These are phyloP conservation scores for Riptortus pedestris DNA, from an alignment of 1,140 invertebrate species.

Conservation along the genomic window DNA sequence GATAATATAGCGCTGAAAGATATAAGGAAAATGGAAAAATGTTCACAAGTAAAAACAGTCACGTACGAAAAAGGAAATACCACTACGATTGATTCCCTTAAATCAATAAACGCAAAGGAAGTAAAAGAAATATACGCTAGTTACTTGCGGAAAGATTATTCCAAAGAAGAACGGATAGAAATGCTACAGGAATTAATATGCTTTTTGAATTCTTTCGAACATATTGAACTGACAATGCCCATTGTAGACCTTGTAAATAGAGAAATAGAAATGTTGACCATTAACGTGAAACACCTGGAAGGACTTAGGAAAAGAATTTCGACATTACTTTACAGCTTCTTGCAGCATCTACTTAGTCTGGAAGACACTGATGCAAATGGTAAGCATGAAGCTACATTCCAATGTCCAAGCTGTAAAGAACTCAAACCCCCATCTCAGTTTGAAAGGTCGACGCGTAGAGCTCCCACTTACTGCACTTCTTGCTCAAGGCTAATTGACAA, in stretches of 20 bases:
- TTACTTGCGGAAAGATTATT: neutral
- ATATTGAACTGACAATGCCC: neutral
- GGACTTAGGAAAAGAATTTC: neutral
- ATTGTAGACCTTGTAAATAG: neutral
- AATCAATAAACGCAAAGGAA: neutral
- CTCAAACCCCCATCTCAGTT: too few relatives aligned
- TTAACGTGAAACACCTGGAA: neutral
- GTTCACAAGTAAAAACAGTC: neutral
- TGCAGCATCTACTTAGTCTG: too few relatives aligned
- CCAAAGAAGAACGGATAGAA: neutral
- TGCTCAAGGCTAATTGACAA: too few relatives aligned
- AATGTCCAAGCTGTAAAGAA: too few relatives aligned
- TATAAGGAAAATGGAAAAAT: neutral
- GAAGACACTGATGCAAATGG: too few relatives aligned
- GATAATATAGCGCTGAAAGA: neutral
- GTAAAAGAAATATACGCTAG: neutral
- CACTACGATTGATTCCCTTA: neutral
- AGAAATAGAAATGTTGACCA: neutral
- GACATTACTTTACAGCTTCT: too few relatives aligned
- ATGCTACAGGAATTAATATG: neutral
- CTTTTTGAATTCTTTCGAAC: neutral
- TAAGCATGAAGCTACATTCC: too few relatives aligned
- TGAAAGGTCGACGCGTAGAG: too few relatives aligned
- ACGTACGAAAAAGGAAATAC: neutral
- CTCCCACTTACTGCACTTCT: too few relatives aligned